A percentile compares a stretch with the other conserved stretches of the same genome.
Evolutionary conservation across 2,888 invertebrate genomes (phyloP).

Genomic region (Morpho helenor): DNA sequence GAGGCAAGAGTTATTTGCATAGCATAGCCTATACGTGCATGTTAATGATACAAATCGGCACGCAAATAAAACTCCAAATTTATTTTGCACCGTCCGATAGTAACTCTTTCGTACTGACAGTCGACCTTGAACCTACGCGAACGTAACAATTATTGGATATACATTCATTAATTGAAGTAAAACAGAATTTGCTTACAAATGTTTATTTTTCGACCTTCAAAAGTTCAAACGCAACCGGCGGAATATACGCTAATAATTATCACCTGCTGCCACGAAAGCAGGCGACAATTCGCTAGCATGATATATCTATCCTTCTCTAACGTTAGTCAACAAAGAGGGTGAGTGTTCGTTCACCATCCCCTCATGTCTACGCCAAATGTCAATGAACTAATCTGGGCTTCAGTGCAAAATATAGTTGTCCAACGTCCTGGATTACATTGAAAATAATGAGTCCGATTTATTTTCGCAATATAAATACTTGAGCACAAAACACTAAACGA

Average conservation of each 20-base stretch:
- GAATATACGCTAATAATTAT: constrained; percentile 60
- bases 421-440: constrained; percentile 36
- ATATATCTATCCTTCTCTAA: constrained; percentile 40
- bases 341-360: constrained; percentile 42
- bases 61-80: constrained; percentile 1
- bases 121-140: constrained; percentile 23
- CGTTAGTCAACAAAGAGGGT: constrained; percentile 30
- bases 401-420: constrained; percentile 53
- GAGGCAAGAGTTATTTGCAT: constrained; percentile 4
- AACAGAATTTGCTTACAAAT: constrained; percentile 16
- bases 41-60: constrained; percentile 2
- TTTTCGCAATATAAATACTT: constrained; percentile 37
- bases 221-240: constrained; percentile 60
- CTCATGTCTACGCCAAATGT: constrained; percentile 59
- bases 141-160: constrained; percentile 17
- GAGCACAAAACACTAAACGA: constrained; percentile 37
- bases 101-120: constrained; percentile 8
- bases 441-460: constrained; percentile 51
- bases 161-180: constrained; percentile 12
- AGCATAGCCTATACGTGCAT: not conserved
- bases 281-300: constrained; percentile 58
- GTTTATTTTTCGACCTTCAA: constrained; percentile 68
- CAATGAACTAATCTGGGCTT: constrained; percentile 70
- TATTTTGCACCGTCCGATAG: not conserved
- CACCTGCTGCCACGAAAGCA: constrained; percentile 64